A percentile compares a stretch with the other conserved stretches of the same genome.
Conservation (phyloP, 2,888 invertebrate species). For the Willowsia nigromaculata region DNA sequence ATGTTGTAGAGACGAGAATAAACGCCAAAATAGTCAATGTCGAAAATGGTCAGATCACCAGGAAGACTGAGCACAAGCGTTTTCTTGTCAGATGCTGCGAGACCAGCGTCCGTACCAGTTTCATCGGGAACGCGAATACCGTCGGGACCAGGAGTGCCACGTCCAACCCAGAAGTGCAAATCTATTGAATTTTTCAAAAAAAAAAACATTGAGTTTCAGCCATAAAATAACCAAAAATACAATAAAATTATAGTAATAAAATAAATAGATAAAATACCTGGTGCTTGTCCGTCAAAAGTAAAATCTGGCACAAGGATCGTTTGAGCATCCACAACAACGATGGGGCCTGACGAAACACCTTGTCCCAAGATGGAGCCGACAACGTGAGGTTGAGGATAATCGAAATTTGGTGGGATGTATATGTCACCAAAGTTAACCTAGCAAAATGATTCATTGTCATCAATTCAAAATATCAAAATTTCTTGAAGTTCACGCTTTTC, state of each 20-base stretch:
- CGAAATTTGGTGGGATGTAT: slow-evolving; percentile 87
- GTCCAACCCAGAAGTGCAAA: slow-evolving; percentile 96
- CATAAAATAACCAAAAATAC: neutral
- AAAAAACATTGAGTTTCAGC: no score
- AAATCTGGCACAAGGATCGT: slow-evolving; percentile 94
- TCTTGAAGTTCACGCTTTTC: neutral
- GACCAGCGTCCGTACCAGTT: slow-evolving; percentile 88
- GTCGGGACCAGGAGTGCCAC: slow-evolving; percentile 90
- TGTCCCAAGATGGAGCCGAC: slow-evolving; percentile 86
- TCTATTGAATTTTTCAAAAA: slow-evolving; percentile 84
- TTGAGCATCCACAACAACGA: slow-evolving; percentile 95
- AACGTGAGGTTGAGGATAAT: slow-evolving; percentile 91
- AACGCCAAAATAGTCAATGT: slow-evolving; percentile 94
- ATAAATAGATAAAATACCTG: slow-evolving; percentile 84
- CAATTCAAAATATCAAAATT: neutral
- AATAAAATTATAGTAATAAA: neutral
- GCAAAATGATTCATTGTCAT: slow-evolving; percentile 52
- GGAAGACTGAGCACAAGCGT: slow-evolving; percentile 94
- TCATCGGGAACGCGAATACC: slow-evolving; percentile 94
- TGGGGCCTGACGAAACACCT: slow-evolving; percentile 90
- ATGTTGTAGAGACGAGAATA: slow-evolving; percentile 97
- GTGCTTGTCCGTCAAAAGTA: slow-evolving; percentile 95
- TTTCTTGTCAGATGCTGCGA: slow-evolving; percentile 90
- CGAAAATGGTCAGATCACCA: slow-evolving; percentile 92
- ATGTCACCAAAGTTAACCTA: slow-evolving; percentile 95